Evolutionary conservation across 2,113 vertebrate genomes (phyloP).

Genomic region (Craseonycteris thonglongyai): DNA sequence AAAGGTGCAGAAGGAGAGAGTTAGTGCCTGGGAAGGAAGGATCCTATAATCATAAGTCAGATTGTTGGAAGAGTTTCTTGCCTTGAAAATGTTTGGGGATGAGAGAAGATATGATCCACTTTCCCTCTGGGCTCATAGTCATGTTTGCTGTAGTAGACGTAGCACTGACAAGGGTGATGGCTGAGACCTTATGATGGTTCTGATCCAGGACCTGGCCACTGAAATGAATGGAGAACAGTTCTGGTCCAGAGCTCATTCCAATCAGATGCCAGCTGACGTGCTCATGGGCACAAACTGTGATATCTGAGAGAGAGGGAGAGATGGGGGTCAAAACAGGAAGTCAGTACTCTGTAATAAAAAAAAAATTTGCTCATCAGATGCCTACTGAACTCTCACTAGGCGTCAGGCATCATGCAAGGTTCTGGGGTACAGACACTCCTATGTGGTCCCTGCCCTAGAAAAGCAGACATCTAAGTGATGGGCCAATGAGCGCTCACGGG

Average conservation of each 20-base stretch:
- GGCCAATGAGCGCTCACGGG: not conserved
- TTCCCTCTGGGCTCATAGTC: constrained; percentile 84
- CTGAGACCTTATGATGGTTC: constrained; percentile 82
- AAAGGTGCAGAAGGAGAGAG: not conserved
- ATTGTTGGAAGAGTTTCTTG: constrained; percentile 58
- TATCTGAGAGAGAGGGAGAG: constrained; percentile 77
- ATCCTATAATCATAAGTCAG: not conserved
- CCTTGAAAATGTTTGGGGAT: constrained; percentile 88
- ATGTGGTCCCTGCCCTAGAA: not conserved
- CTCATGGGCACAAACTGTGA: constrained; percentile 84
- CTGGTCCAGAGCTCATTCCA: constrained; percentile 92
- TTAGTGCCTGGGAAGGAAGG: not conserved
- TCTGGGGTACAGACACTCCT: not conserved
- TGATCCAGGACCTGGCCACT: constrained; percentile 92
- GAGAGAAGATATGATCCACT: constrained; percentile 90
- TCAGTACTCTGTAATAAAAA: not conserved
- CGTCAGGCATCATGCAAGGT: not conserved
- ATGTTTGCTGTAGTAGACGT: constrained; percentile 86
- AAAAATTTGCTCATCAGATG: not conserved
- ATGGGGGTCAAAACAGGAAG: not conserved
- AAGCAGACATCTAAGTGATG: not conserved
- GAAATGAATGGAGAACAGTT: constrained; percentile 94
- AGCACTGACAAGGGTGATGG: constrained; percentile 87
- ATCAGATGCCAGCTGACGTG: constrained; percentile 90
- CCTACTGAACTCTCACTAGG: accelerated